Evolutionary conservation across 2,113 vertebrate species (phyloP), one percentile per base, ranked within the genome.

Genomic region (Mesembrinibis cayennensis): DNA sequence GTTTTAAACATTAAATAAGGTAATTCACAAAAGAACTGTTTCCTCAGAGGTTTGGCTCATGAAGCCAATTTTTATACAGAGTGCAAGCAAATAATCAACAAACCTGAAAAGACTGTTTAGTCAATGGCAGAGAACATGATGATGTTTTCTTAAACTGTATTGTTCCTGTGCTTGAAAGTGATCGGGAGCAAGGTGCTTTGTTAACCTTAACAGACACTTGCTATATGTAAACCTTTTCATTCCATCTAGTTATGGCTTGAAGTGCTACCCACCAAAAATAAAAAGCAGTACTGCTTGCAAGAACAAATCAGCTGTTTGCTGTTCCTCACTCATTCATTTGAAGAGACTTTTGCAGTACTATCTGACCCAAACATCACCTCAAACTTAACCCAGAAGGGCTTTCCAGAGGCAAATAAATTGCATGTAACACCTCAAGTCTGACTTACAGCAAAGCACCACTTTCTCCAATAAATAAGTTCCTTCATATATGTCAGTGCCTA

Each of bases 351-450:
- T 79, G 14, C 30, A 93, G 61, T 59, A 77, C 66, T 78, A 61
- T 85, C 77, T 93, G 90, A 89, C 91, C 96, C 32, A 63, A 72
- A 79, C n/a, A 72, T 56, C 93, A 91, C 59, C 50, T 95, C 26
- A 86, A 71, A 63, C 52, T 73, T 92, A 80, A 89, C 52, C 52
- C 87, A 82, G 42, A 87, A 76, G 38, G 45, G 63, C 38, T 85
- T 96, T 90, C 45, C 49, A 80, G 29, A 73, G 59, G n/a, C 30
- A 96, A 76, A 89, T 69, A 71, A 87, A 95, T 17, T 38, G 53
- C 65, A 83, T 2, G 7, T 7, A 93, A 84, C 79, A 55, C 13
- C 82, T 62, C 30, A 59, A 40, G n/a, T 61, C 82, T 85, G 53
- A 87, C 61, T 90, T 71, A 78, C 4, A 73, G 25, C 58, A 78